A percentile compares a stretch with the other conserved stretches of the same genome.
These are phyloP conservation scores for Hydrotaea diabolus DNA, from an alignment of 2,888 invertebrate genomes.

Conservation along the genomic window DNA sequence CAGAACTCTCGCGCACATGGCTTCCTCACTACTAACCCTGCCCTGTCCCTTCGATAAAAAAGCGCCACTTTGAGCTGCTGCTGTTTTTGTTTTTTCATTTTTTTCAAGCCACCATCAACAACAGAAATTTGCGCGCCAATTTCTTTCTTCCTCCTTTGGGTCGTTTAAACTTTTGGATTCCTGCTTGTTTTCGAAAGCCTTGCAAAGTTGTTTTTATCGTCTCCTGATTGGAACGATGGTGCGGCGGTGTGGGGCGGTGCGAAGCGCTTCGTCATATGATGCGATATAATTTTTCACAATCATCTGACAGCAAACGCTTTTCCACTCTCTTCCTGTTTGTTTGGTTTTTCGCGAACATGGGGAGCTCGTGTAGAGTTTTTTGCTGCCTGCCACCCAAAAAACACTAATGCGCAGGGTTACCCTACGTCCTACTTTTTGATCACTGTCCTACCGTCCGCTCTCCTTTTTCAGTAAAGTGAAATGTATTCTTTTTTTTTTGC, in stretches of 20 bases:
- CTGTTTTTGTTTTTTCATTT: neutral
- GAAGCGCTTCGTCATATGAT: too few species aligned
- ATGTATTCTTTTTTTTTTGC: too few species aligned
- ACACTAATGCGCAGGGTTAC: too few species aligned
- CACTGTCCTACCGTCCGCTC: too few species aligned
- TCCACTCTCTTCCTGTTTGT: neutral
- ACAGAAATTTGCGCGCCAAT: slow-evolving; percentile 24
- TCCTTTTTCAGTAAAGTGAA: too few species aligned
- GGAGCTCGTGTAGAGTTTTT: neutral
- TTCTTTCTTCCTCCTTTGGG: neutral
- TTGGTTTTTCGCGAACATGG: neutral
- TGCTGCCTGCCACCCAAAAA: too few species aligned
- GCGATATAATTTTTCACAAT: neutral
- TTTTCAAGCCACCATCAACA: neutral
- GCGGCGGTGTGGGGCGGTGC: too few species aligned
- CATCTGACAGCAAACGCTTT: neutral
- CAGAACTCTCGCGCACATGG: neutral
- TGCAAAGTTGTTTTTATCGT: neutral
- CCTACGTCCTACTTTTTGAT: too few species aligned
- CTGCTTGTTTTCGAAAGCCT: neutral
- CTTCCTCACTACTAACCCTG: neutral
- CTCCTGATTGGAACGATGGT: neutral
- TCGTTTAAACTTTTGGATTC: neutral
- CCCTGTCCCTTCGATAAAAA: neutral
- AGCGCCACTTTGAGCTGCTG: slow-evolving; percentile 1